phyloP scores from a whole-genome alignment of 2,888 invertebrate genomes.

The Cryptus armator region DNA sequence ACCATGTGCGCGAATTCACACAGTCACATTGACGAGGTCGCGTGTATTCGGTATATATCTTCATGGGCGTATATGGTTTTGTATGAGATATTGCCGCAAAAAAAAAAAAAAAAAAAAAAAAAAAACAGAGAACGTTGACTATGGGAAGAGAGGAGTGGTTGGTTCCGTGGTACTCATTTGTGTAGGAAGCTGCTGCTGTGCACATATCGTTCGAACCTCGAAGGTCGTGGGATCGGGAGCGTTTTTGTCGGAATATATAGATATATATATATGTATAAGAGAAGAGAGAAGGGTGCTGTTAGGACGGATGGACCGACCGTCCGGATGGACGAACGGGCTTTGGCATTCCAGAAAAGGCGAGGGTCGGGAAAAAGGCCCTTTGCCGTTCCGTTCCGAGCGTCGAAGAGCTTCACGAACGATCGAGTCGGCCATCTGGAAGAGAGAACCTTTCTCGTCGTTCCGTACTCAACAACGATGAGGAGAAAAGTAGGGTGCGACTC shows the following conservation, averaged over 20 bases:
- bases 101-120: slow-evolving; percentile 12
- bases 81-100: slow-evolving; percentile 3
- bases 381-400: slow-evolving; percentile 20
- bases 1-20: slow-evolving; percentile 5
- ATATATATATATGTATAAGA: slow-evolving; percentile 11
- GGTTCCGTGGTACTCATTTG: slow-evolving; percentile 25
- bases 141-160: slow-evolving; percentile 6
- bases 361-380: slow-evolving; percentile 65
- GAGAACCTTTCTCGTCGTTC: slow-evolving; percentile 36
- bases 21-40: slow-evolving; percentile 22
- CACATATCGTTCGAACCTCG: slow-evolving; percentile 56
- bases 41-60: not conserved
- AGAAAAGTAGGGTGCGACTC: slow-evolving; percentile 45
- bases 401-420: slow-evolving; percentile 26
- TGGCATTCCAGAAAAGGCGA: slow-evolving; percentile 71
- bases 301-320: slow-evolving; percentile 44
- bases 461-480: slow-evolving; percentile 33
- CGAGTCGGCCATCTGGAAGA: slow-evolving; percentile 65
- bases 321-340: slow-evolving; percentile 54
- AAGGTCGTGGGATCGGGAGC: slow-evolving; percentile 71
- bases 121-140: slow-evolving; percentile 20
- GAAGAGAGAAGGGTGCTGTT: slow-evolving; percentile 1
- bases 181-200: slow-evolving; percentile 39
- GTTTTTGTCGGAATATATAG: slow-evolving; percentile 54
- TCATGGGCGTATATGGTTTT: slow-evolving; percentile 30